Evolutionary conservation across 1,140 invertebrate species (phyloP).

Genomic region (Lerema accius): DNA sequence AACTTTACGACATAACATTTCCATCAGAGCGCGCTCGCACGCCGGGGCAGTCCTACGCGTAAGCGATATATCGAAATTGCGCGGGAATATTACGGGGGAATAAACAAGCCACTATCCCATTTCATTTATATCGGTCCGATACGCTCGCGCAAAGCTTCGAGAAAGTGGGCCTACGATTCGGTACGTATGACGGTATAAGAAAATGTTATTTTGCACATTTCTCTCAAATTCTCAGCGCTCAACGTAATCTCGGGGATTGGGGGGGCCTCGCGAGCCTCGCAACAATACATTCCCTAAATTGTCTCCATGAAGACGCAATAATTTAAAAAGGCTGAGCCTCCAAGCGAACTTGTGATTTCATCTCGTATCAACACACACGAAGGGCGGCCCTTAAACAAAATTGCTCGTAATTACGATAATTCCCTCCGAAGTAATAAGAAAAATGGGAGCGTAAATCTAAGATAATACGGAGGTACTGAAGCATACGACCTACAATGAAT

Average conservation of each 20-base stretch:
- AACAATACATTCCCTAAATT: constrained; percentile 67
- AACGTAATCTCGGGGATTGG: constrained; percentile 59
- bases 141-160: constrained; percentile 25
- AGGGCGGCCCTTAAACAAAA: constrained; percentile 22
- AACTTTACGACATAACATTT: constrained; percentile 20
- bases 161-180: constrained; percentile 33
- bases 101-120: constrained; percentile 44
- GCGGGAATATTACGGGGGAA: constrained; percentile 36
- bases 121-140: constrained; percentile 41
- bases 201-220: constrained; percentile 62
- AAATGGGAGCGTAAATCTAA: not conserved
- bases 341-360: constrained; percentile 53
- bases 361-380: constrained; percentile 26
- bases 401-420: constrained; percentile 17
- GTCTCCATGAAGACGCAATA: constrained; percentile 68
- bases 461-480: too few relatives aligned
- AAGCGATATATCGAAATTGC: constrained; percentile 52
- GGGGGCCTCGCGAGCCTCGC: constrained; percentile 40
- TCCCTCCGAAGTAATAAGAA: not conserved
- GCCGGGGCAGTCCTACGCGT: constrained; percentile 16
- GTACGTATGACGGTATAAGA: constrained; percentile 52
- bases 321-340: constrained; percentile 57
- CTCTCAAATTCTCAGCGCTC: constrained; percentile 48
- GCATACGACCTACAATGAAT: too few relatives aligned
- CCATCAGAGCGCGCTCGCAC: constrained; percentile 7